phyloP scores from a whole-genome alignment of 1,140 invertebrate species.

The Anastrepha obliqua region DNA sequence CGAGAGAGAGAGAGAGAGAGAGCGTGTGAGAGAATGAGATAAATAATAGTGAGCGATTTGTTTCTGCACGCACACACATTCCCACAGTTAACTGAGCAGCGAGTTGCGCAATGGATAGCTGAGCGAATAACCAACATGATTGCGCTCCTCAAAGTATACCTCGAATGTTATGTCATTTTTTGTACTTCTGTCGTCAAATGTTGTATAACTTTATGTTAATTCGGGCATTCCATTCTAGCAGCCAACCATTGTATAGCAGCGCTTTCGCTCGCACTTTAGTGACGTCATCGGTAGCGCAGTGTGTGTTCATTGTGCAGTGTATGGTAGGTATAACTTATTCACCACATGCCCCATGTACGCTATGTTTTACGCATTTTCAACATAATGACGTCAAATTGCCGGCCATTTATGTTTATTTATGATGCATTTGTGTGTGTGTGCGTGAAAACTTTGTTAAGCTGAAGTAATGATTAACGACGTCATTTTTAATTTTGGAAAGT shows the following conservation, averaged over 20 bases:
- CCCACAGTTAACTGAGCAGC: background rate
- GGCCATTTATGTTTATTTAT: background rate
- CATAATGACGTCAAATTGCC: constrained; percentile 25
- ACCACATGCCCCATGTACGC: background rate
- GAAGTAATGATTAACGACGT: background rate
- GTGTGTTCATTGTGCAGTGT: background rate
- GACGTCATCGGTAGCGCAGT: constrained; percentile 14
- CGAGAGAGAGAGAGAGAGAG: too few species aligned
- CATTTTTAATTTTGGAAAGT: background rate
- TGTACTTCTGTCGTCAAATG: constrained; percentile 5
- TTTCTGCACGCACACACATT: background rate
- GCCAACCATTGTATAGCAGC: background rate
- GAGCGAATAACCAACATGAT: background rate
- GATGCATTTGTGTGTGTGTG: background rate
- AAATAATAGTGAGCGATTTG: too few species aligned
- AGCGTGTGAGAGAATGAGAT: too few species aligned
- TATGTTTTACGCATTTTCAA: constrained; percentile 17
- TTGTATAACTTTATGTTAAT: constrained; percentile 26
- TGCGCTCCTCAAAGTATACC: constrained; percentile 21
- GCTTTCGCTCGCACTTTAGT: constrained; percentile 12
- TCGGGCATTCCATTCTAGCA: background rate
- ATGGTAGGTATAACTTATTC: background rate
- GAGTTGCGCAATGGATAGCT: constrained; percentile 1
- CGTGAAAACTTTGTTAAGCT: background rate
- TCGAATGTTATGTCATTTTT: constrained; percentile 18